Base-by-base conservation (phyloP, 1,140 invertebrate species). In the Pygmarrhopalites habei region DNA sequence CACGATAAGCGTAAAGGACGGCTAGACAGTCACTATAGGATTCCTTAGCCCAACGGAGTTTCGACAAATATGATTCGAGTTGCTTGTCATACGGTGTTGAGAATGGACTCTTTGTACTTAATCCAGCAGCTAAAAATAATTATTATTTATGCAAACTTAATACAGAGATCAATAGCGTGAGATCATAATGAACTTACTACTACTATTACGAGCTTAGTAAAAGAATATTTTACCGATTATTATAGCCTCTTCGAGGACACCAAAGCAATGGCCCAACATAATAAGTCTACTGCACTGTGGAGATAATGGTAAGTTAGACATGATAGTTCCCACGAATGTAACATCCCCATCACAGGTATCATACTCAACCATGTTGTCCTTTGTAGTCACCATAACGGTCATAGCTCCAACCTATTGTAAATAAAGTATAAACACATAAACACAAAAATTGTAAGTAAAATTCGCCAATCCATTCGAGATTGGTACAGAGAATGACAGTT, bases 21-120 rank as follows among this genome's bases (percentile, higher is more conserved):
- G 89, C 86, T 53, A 96, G 80, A 57, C 86, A 84, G 76, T 97
- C 95, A 71, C 90, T 93, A 32, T 83, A 85, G 0, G 89, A 87
- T 1, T 84, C 83, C 73, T 86, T 82, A 0, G 91, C 82, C 87
- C 90, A 96, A 0, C 81, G 77, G 2, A 92, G 76, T 72, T 89
- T 90, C 17, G 82, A 84, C 72, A 82, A 83, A 75, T 89, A 95
- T 0, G 87, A 81, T 49, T 86, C 80, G 5, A 92, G 71, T 57
- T 82, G 77, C 65, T 86, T 80, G 63, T 84, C 77, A 74, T 87
- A 90, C 1, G 86, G 86, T 49, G 79, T 82, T 30, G 81, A 83
- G 74, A 93, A 95, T 47, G 95, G 79, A 71, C 84, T 89, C 70
- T 88, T 91, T 1, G 88, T 79, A 1, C 85, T 85, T 76, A 95